Evolutionary conservation across 2,113 vertebrate species (phyloP).

Genomic region (Grantiella picta): DNA sequence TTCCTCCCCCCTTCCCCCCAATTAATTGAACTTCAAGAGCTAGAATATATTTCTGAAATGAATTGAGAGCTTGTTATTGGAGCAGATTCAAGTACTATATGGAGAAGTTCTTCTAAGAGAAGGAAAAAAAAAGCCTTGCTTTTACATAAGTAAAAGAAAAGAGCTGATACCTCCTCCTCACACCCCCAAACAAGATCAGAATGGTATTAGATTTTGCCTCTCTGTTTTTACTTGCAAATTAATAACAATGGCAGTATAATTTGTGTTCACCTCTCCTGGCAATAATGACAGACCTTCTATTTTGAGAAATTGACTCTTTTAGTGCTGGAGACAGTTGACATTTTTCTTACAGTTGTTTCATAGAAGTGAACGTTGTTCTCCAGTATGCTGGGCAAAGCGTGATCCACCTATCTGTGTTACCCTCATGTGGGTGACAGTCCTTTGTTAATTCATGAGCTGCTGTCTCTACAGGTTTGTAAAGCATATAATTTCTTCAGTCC

Average conservation of each 20-base stretch:
- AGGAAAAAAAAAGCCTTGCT: background rate
- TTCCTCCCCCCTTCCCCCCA: background rate
- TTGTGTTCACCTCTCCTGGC: background rate
- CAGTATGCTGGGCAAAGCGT: background rate
- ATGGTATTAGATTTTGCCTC: conserved; percentile 18
- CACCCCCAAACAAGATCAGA: conserved; percentile 44
- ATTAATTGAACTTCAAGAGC: conserved; percentile 25
- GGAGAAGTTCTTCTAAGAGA: conserved; percentile 9
- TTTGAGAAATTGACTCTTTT: background rate
- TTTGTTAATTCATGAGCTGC: background rate
- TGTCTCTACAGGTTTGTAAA: background rate
- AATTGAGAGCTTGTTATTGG: conserved; percentile 20
- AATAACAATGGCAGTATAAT: conserved; percentile 18
- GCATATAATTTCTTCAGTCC: background rate
- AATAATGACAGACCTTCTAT: background rate
- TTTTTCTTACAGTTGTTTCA: background rate
- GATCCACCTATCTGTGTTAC: background rate
- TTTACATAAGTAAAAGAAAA: conserved; percentile 49
- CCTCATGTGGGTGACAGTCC: background rate
- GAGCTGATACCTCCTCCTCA: conserved; percentile 43
- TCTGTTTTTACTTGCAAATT: conserved; percentile 48
- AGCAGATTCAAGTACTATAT: conserved; percentile 41
- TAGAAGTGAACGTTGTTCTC: background rate
- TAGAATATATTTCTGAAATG: conserved; percentile 24
- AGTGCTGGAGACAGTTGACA: background rate